Base-by-base conservation (phyloP, 1,140 invertebrate species). In the Gonioctena quinquepunctata region DNA sequence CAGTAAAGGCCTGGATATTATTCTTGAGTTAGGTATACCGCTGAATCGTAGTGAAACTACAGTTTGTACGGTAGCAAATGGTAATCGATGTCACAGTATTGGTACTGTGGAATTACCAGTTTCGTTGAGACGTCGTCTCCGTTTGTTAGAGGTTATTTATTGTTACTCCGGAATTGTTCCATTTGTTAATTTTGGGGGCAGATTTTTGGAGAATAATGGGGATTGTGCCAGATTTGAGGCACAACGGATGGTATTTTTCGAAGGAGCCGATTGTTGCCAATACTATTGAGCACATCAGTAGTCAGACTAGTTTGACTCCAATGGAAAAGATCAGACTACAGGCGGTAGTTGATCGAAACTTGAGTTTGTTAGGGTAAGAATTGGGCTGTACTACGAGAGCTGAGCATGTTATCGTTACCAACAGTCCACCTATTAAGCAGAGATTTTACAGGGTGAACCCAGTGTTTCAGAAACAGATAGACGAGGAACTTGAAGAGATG, bases 331-430 rank as follows among this genome's bases (percentile, higher is more conserved):
- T n/a, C 5, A 22, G 28, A 18, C 57, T 68, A 2, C 23, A 68
- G 16, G 18, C 3, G 6, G 5, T 60, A 11, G 16, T 68, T 49
- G 26, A 27, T 42, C 13, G 54, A 2, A 49, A 69, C 56, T 26
- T 56, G 8, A 18, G 19, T 3, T 23, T 26, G 22, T 27, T 64
- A 22, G 42, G 59, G 16, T 56, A 64, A 54, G 19, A 54, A 28
- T 64, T 78, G 28, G 79, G 79, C 4, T 62, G 61, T 23, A 80
- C 78, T 1, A 33, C 50, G 2, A 21, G 77, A 3, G 21, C 57
- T 2, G 69, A 74, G 66, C 79, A 80, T 66, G 64, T 52, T 16
- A 81, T 82, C n/a, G 75, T 74, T 28, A 76, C 75, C 2, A 66
- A 74, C 27, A 50, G 70, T 18, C 21, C 66, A 57, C 77, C 79